Evolutionary conservation across 1,140 invertebrate genomes (phyloP).

Genomic region (Acromyrmex charruanus): DNA sequence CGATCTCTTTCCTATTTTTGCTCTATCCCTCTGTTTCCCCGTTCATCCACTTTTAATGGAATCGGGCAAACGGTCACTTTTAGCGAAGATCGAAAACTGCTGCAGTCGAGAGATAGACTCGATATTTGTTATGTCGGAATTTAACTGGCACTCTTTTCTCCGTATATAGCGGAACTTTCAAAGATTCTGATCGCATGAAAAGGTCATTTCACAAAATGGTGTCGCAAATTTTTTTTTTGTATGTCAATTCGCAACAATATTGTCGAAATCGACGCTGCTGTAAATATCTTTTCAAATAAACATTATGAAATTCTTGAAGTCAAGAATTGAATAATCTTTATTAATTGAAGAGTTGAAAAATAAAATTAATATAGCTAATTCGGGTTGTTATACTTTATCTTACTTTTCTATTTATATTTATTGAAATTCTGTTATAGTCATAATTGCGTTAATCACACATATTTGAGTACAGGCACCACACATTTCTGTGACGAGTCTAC

Average conservation of each 20-base stretch:
- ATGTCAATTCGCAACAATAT: not conserved
- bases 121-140: slow-evolving; percentile 28
- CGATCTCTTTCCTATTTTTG: slow-evolving; percentile 30
- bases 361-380: not conserved
- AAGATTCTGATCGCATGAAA: slow-evolving; percentile 2
- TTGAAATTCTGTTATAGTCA: not conserved
- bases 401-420: not conserved
- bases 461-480: not conserved
- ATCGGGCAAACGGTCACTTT: slow-evolving; percentile 62
- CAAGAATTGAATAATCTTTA: too few species aligned
- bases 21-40: slow-evolving; percentile 22
- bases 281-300: not conserved
- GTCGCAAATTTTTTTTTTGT: not conserved
- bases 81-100: slow-evolving; percentile 62
- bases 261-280: not conserved
- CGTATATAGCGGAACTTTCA: slow-evolving; percentile 25
- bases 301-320: not conserved
- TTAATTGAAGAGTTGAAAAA: not conserved
- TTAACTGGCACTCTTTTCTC: not conserved
- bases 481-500: not conserved
- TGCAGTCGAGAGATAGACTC: slow-evolving; percentile 36
- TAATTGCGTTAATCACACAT: not conserved
- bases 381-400: not conserved
- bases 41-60: slow-evolving; percentile 60
- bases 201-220: not conserved